Percentiles rank a stretch among this genome's conserved stretches.
phyloP scores from a whole-genome alignment of 2,113 vertebrate genomes.

The Pristiophorus japonicus region DNA sequence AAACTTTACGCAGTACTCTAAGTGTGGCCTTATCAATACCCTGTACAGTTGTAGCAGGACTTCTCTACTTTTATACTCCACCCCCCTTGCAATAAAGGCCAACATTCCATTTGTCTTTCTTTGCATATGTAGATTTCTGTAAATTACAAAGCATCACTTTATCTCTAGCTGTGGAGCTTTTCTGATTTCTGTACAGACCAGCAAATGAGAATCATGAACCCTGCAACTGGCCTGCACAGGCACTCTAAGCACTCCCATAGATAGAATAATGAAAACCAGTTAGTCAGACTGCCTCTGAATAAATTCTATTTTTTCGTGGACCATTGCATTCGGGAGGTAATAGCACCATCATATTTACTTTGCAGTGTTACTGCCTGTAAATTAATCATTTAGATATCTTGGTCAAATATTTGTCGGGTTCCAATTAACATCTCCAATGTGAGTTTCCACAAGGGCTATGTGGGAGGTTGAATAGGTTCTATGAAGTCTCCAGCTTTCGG shows the following conservation, averaged over 20 bases:
- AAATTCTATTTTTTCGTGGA: not conserved
- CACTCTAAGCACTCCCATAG: not conserved
- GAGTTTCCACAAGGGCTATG: not conserved
- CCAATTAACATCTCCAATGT: not conserved
- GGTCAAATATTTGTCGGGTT: not conserved
- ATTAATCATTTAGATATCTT: not conserved
- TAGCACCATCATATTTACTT: not conserved
- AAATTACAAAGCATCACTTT: not conserved
- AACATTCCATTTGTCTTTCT: too few relatives aligned
- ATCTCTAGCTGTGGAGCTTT: not conserved
- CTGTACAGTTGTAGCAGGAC: too few relatives aligned
- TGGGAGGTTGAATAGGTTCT: not conserved
- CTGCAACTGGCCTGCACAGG: not conserved
- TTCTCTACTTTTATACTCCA: too few relatives aligned
- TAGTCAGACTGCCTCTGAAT: not conserved
- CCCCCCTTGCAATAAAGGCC: too few relatives aligned
- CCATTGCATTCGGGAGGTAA: not conserved
- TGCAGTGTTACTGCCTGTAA: not conserved
- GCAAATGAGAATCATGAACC: not conserved
- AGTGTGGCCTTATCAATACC: too few relatives aligned
- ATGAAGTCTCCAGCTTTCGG: not conserved
- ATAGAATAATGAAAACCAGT: not conserved
- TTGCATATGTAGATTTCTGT: not conserved
- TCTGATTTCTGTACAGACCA: not conserved
- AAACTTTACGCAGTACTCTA: too few relatives aligned